These are phyloP conservation scores for Pipa parva DNA, from an alignment of 2,113 vertebrate species.

Conservation along the genomic window DNA sequence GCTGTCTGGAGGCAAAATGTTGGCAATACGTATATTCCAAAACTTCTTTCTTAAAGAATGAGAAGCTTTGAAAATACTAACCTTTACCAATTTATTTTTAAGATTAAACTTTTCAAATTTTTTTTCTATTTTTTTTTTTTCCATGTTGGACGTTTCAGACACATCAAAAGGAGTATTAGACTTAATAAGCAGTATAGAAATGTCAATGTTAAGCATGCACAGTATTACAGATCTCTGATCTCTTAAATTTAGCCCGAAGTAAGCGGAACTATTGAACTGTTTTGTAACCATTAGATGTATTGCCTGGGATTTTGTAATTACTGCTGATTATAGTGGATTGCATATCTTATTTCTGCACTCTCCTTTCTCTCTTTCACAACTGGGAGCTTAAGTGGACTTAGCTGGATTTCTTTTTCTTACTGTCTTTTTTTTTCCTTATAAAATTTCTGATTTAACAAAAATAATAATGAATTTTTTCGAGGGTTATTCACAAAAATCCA, in stretches of 20 bases:
- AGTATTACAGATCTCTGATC: neutral
- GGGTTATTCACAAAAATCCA: too few relatives aligned
- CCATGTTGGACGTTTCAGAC: neutral
- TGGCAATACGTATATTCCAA: too few relatives aligned
- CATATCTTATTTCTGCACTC: neutral
- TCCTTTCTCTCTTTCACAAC: neutral
- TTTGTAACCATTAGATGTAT: neutral
- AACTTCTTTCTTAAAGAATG: too few relatives aligned
- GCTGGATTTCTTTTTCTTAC: neutral
- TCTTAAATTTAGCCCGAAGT: neutral
- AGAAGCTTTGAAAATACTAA: too few relatives aligned
- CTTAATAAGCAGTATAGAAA: neutral
- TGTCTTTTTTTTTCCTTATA: neutral
- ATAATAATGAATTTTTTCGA: too few relatives aligned
- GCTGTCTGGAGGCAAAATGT: too few relatives aligned
- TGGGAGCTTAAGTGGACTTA: neutral
- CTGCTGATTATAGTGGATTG: neutral
- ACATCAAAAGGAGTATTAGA: neutral
- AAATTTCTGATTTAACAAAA: conserved; percentile 2
- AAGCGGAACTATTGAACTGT: neutral
- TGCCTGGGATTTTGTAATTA: neutral
- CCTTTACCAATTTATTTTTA: too few relatives aligned
- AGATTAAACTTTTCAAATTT: too few relatives aligned
- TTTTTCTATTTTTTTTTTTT: too few relatives aligned
- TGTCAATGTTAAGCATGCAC: neutral